A percentile compares a stretch with the other conserved stretches of the same genome.
These are phyloP conservation scores for Phaethornis superciliosus DNA, from an alignment of 2,113 vertebrate genomes.

Conservation along the genomic window DNA sequence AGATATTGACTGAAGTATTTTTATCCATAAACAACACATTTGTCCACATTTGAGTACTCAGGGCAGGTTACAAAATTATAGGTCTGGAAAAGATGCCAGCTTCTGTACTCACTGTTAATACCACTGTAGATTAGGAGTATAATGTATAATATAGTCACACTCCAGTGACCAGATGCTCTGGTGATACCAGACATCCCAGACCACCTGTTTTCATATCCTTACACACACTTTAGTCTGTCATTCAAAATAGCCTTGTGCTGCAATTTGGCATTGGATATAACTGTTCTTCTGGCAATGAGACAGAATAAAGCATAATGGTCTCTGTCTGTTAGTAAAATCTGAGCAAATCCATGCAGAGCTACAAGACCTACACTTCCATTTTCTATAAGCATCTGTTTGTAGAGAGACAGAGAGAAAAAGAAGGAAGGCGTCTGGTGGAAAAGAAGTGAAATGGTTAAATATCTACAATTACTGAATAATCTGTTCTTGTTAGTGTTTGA, in stretches of 20 bases:
- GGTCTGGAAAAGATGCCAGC: neutral
- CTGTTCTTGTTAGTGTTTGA: neutral
- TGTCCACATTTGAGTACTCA: neutral
- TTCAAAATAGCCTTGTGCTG: conserved; percentile 55
- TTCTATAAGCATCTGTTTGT: neutral
- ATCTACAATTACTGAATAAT: neutral
- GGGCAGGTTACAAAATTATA: neutral
- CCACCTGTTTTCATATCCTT: conserved; percentile 78
- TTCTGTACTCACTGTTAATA: conserved; percentile 27
- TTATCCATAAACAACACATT: neutral
- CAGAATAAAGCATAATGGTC: neutral
- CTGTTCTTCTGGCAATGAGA: conserved; percentile 61
- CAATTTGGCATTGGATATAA: conserved; percentile 59
- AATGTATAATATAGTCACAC: conserved; percentile 53
- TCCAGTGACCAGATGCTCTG: conserved; percentile 76
- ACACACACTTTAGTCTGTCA: conserved; percentile 68
- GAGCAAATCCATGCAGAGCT: neutral
- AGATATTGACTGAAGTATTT: neutral
- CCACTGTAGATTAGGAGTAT: conserved; percentile 9
- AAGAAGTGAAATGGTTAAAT: neutral
- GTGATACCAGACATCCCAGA: conserved; percentile 69
- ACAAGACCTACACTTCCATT: neutral
- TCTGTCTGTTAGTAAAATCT: neutral
- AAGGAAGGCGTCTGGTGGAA: neutral
- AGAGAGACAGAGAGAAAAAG: neutral